Conservation (phyloP, 2,113 vertebrate genomes). For the Enhydra lutris region DNA sequence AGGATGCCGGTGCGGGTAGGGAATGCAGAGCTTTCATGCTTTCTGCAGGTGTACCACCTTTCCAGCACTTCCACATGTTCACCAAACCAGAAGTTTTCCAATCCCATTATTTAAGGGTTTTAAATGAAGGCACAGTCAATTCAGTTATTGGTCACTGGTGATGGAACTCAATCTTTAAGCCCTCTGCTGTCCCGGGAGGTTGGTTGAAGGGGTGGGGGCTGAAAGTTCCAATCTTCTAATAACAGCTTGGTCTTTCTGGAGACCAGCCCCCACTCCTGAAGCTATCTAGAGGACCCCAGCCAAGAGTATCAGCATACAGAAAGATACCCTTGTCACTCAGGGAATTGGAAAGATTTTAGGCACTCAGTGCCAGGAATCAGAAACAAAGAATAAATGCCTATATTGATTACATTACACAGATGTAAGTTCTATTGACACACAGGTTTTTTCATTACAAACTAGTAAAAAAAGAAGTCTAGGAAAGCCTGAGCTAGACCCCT, state of each 20-base stretch:
- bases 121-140: neutral
- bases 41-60: neutral
- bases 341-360: neutral
- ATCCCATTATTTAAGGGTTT: neutral
- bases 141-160: neutral
- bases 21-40: neutral
- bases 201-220: neutral
- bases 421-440: neutral
- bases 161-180: neutral
- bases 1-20: fast-evolving
- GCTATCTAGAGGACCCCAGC: neutral
- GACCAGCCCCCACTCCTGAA: neutral
- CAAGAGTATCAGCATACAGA: neutral
- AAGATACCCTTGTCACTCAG: neutral
- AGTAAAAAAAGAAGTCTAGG: neutral
- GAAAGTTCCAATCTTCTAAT: neutral
- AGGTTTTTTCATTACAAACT: neutral
- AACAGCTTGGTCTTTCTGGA: neutral
- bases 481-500: neutral
- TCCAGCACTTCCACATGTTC: neutral
- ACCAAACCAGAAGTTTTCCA: neutral
- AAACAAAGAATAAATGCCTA: neutral
- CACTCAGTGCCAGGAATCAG: neutral
- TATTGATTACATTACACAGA: too few relatives aligned
- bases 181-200: neutral